Evolutionary conservation across 2,797 vertebrate species (phyloP), one percentile per base, ranked within the genome.

Genomic region (Amblyopsis hoosieri): DNA sequence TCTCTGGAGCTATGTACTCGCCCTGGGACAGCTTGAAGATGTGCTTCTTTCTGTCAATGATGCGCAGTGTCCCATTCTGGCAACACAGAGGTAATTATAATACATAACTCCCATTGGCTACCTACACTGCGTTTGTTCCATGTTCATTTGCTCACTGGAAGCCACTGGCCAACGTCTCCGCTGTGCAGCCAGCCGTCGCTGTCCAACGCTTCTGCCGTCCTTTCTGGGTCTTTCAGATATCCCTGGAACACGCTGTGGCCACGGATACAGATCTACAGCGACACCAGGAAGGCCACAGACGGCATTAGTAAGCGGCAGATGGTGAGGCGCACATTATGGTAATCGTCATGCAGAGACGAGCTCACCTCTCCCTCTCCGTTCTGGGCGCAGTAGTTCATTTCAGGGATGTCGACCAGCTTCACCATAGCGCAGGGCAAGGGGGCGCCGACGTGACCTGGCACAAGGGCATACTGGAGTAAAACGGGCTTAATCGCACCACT

Each of bases 21-120:
- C 93, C 92, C 80, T 93, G 92, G 11, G 91, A 90, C 81, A 94
- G 66, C 78, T 94, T 94, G 71, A 93, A 94, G 78, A 94, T 93
- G 84, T 94, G 90, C 85, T 93, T 93, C 85, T 93, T 93, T 71
- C 93, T 79, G 86, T 94, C 93, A 0, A 94, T 84, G 82, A 94
- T 93, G 69, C 87, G 86, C 9, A 94, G 80, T 0, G 91, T 92
- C 53, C 93, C 93, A 0, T 93, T 93, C 93, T 94, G 75, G 51
- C 19, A n/a, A 31, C 71, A 1, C 29, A 54, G 9, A 70, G 47
- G 15, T 0, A 14, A 3, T 42, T 42, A 42, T 7, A 9, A 12
- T 31, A 7, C n/a, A 17, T 13, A 4, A 51, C 49, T 14, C 45
- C 0, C 12, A 46, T 58, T 4, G 2, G 8, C 7, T 58, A 50